These are phyloP conservation scores for Miopithecus talapoin DNA, from an alignment of 2,797 vertebrate genomes.

Conservation along the genomic window DNA sequence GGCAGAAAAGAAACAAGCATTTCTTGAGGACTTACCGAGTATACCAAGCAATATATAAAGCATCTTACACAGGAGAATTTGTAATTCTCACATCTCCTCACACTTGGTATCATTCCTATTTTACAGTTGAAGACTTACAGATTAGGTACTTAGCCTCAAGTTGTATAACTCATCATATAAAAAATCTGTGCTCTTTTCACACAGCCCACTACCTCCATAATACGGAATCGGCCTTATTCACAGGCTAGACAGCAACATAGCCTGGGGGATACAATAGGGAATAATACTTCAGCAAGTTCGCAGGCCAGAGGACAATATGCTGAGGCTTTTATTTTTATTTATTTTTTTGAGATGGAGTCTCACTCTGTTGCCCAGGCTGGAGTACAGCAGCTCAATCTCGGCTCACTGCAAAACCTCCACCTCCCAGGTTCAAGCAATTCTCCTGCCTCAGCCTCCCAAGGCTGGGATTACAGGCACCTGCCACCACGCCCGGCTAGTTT, in stretches of 20 bases:
- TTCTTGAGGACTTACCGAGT: neutral
- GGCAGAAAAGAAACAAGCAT: neutral
- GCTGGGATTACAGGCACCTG: neutral
- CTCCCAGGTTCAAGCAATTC: neutral
- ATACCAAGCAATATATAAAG: neutral
- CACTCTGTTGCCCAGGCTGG: too few relatives aligned
- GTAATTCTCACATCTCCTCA: neutral
- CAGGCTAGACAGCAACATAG: neutral
- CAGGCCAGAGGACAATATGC: neutral
- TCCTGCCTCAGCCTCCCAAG: neutral
- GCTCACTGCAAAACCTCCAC: neutral
- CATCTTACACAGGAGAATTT: neutral
- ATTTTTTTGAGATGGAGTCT: neutral
- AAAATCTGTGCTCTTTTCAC: neutral
- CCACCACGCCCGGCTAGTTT: neutral
- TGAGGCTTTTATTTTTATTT: neutral
- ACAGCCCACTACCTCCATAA: neutral
- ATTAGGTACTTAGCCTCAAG: neutral
- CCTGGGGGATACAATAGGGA: neutral
- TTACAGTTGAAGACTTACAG: conserved; percentile 28
- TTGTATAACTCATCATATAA: neutral
- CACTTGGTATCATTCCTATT: neutral
- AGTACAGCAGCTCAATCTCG: neutral
- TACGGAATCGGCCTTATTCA: neutral
- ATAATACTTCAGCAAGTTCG: neutral